These are phyloP conservation scores for Drosophila macrothrix DNA, from an alignment of 2,888 invertebrate genomes.

Conservation along the genomic window DNA sequence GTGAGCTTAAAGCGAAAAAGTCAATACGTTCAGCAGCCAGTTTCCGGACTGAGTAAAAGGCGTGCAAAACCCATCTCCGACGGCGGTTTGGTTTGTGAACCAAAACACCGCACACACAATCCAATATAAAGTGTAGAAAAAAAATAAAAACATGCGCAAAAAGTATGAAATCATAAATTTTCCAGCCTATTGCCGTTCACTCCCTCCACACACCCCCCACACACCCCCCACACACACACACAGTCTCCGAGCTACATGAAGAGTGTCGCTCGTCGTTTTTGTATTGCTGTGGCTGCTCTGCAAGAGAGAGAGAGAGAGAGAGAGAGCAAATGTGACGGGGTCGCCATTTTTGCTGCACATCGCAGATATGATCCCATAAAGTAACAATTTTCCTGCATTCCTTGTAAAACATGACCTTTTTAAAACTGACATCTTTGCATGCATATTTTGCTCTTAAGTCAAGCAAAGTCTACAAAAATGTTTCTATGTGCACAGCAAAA, in stretches of 20 bases:
- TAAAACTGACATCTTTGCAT: background rate
- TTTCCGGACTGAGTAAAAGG: slow-evolving; percentile 8
- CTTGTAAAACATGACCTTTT: background rate
- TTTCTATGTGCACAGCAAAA: background rate
- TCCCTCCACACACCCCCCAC: background rate
- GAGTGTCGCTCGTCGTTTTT: slow-evolving; percentile 38
- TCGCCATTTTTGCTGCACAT: slow-evolving; percentile 20
- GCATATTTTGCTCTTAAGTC: slow-evolving; percentile 4
- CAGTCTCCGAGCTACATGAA: slow-evolving; percentile 55
- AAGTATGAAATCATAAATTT: slow-evolving; percentile 67
- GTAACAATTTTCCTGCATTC: background rate
- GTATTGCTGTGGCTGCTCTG: slow-evolving; percentile 45
- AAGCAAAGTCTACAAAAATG: slow-evolving; percentile 1
- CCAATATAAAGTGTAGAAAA: background rate
- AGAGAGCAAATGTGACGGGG: slow-evolving; percentile 6
- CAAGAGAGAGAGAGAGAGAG: slow-evolving; percentile 21
- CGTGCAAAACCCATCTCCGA: slow-evolving; percentile 5
- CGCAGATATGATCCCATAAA: slow-evolving; percentile 6
- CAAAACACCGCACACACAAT: slow-evolving; percentile 32
- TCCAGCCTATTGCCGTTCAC: slow-evolving; percentile 4
- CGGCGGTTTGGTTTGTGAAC: slow-evolving; percentile 30
- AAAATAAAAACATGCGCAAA: slow-evolving; percentile 29
- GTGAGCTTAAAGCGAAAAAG: slow-evolving; percentile 15
- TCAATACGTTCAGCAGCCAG: slow-evolving; percentile 35
- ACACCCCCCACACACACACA: background rate